Evolutionary conservation across 92 coral and sea anemone species (phyloP), one percentile per base, ranked within the genome.

Genomic region (Parazoanthus darwini): DNA sequence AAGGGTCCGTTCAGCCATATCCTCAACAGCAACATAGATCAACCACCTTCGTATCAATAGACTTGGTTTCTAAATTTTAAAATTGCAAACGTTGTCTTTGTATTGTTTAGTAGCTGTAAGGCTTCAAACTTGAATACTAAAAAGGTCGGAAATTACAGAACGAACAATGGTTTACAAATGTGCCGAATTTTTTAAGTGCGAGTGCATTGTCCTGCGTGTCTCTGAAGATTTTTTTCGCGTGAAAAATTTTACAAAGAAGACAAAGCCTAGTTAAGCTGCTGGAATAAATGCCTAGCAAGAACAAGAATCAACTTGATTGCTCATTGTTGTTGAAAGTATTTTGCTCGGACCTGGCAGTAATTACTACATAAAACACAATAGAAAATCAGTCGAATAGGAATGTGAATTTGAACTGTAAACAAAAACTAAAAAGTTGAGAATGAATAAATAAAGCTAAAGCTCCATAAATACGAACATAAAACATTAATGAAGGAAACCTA

Each of bases 191-290:
- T 42, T 70, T 84, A 71, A 71, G 48, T 71, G 66, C 65, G 56
- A 11, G 11, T 10, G 37, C 79, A 46, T 84, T 84, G 87, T 84
- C 22, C 78, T 46, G 38, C 67, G 68, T 48, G 66, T 84, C 66
- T 84, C 68, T n/a, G 78, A 84, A 84, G 48, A 84, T 44, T 72
- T 72, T 67, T 84, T 84, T 84, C 79, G 87, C 87, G 87, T 84
- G 87, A 84, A 84, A 84, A 71, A 23, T 23, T 25, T 11, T 13
- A 84, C 87, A 84, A 84, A 84, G 35, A 33, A 46, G 26, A 84
- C 70, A 84, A 84, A 46, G 63, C 46, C n/a, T 84, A 33, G 42
- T 25, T 72, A 84, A 84, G 77, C 87, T 84, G 26, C 44, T 51
- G 67, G 87, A 84, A 71, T 48, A 70, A 71, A 84, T 48, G 87